These are phyloP conservation scores for Styela plicata DNA, from an alignment of 23 tunicate genomes.

Conservation along the genomic window DNA sequence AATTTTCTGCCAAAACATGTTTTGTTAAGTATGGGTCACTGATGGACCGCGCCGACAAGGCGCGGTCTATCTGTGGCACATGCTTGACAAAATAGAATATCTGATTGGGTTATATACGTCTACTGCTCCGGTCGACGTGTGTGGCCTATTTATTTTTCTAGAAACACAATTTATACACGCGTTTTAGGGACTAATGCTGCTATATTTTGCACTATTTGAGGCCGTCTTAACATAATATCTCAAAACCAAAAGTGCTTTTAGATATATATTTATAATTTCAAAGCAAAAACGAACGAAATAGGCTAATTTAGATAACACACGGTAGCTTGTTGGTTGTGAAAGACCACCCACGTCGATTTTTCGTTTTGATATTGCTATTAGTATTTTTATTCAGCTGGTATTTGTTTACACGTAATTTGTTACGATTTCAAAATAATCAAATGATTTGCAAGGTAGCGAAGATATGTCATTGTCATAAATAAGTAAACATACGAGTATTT, in stretches of 20 bases:
- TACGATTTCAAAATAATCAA: not conserved
- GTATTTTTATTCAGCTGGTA: no score
- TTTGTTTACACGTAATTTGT: no score
- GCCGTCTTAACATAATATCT: not conserved
- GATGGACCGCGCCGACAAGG: no score
- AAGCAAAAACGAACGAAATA: not conserved
- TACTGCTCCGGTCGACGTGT: not conserved
- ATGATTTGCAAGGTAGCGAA: not conserved
- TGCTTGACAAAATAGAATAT: no score
- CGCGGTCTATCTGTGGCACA: no score
- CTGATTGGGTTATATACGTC: no score
- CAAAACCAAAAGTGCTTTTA: not conserved
- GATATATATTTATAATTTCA: no score
- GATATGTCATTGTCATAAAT: not conserved
- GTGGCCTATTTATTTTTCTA: not conserved
- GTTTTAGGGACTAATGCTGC: not conserved
- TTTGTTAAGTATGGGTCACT: no score
- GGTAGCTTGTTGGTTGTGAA: not conserved
- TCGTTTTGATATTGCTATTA: not conserved
- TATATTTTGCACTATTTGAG: not conserved
- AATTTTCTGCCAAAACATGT: no score
- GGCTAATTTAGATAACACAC: not conserved
- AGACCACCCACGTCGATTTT: not conserved
- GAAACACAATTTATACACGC: not conserved
- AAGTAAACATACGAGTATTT: not conserved